Conservation (phyloP, 2,888 invertebrate species). For the Drosophila infuscata region DNA sequence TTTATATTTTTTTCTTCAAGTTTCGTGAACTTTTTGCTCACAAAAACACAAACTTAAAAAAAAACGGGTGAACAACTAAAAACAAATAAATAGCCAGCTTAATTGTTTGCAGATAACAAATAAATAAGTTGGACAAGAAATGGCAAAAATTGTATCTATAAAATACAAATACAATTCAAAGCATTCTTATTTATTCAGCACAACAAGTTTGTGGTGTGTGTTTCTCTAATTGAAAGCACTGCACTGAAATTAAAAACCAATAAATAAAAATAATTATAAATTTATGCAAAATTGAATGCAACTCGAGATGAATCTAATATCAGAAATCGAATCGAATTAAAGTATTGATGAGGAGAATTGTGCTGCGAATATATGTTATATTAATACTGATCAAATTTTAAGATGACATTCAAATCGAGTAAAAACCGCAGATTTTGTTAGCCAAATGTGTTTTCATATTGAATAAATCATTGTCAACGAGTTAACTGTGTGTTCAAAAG, state of each 20-base stretch:
- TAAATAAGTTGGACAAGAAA: conserved; percentile 66
- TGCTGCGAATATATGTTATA: neutral
- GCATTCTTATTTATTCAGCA: conserved; percentile 8
- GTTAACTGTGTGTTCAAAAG: neutral
- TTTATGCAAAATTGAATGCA: neutral
- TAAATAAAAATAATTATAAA: neutral
- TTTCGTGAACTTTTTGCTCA: conserved; percentile 66
- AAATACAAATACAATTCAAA: conserved; percentile 32
- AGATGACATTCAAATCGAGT: neutral
- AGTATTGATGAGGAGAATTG: neutral
- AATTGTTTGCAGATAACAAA: conserved; percentile 79
- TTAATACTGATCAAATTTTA: neutral
- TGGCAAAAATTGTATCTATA: conserved; percentile 22
- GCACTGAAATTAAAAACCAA: neutral
- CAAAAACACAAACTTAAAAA: conserved; percentile 25
- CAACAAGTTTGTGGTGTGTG: conserved; percentile 34
- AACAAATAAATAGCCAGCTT: conserved; percentile 53
- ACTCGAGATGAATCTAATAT: neutral
- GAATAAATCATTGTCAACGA: neutral
- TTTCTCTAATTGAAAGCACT: conserved; percentile 35
- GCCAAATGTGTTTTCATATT: neutral
- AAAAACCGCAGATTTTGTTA: neutral
- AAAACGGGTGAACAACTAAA: conserved; percentile 32
- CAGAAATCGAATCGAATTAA: neutral
- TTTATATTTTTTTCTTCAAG: conserved; percentile 69